Base-by-base conservation (phyloP, 2,113 vertebrate genomes). In the Pseudorectes ferrugineus region DNA sequence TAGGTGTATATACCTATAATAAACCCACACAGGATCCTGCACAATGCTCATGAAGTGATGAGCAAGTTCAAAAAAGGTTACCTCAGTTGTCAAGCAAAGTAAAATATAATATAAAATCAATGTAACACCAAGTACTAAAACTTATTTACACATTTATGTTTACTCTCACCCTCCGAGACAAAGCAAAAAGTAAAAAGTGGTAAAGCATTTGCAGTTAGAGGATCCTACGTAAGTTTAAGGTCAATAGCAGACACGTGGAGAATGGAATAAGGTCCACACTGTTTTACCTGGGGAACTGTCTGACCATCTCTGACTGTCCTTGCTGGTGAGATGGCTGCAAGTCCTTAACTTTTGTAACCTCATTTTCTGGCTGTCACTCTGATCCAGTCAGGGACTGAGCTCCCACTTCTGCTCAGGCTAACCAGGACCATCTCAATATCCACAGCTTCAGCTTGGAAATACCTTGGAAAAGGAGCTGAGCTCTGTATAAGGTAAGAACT, bases 371-470 rank as follows among this genome's bases (percentile, higher is more conserved):
- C 38, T 58, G 38, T 66, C 67, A 23, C 11, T 5, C 1, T 11
- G 9, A 3, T n/a, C 23, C 35, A 12, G 49, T 16, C 36, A 62
- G 74, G 38, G 51, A 12, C 3, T 0, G 0, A 78, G 19, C 3
- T 17, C 18, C 10, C 7, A 25, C 13, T 75, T 45, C n/a, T 63
- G 10, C 19, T 55, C 62, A 49, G 33, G 35, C 26, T 73, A 72
- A 67, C 35, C 29, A 51, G 38, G 8, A 35, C 22, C 49, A 52
- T 15, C 38, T 42, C 36, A 76, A 15, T 2, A 3, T 14, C 40
- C 54, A 70, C 54, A 85, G 12, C 43, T 67, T 26, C 5, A 26
- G 15, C 33, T 51, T 70, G 19, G 46, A 79, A 93, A 70, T 36
- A 36, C 12, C 16, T 45, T 76, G 23, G 26, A 33, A 70, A 68